A percentile compares a stretch with the other conserved stretches of the same genome.
Conservation (phyloP, 1,140 invertebrate species). For the Psilanteris sp. region DNA sequence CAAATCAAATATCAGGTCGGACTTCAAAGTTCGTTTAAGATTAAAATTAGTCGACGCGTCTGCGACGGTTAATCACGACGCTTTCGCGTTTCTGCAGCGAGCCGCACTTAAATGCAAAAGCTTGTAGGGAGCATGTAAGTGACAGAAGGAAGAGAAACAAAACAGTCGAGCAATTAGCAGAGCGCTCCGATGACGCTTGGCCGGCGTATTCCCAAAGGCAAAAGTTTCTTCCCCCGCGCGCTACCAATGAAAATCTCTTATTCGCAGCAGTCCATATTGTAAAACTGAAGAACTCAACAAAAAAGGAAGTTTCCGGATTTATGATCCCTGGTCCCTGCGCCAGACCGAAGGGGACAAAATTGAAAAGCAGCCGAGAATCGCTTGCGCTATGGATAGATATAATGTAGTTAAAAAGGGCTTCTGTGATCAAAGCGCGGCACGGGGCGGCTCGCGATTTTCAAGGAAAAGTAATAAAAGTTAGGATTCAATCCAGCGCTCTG, state of each 20-base stretch:
- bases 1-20: no score
- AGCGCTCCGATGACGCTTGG: constrained; percentile 74
- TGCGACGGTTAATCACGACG: not conserved
- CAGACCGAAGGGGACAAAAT: constrained; percentile 65
- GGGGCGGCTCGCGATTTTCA: constrained; percentile 24
- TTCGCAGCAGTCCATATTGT: constrained; percentile 42
- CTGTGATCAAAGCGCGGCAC: constrained; percentile 52
- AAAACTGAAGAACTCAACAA: constrained; percentile 45
- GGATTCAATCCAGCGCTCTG: constrained; percentile 63
- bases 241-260: constrained; percentile 33
- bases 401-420: constrained; percentile 61
- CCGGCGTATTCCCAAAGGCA: constrained; percentile 66
- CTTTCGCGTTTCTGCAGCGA: not conserved
- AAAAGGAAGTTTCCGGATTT: constrained; percentile 60
- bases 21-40: no score
- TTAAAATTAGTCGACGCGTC: no score
- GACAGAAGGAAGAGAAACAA: constrained; percentile 70
- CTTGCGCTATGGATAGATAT: constrained; percentile 43
- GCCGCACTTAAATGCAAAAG: constrained; percentile 78
- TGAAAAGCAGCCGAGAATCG: constrained; percentile 68
- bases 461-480: constrained; percentile 74
- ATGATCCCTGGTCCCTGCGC: constrained; percentile 18
- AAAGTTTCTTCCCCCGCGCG: constrained; percentile 11
- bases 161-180: constrained; percentile 76
- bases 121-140: constrained; percentile 74